Evolutionary conservation across 2,797 vertebrate genomes (phyloP).

Genomic region (Anomalospiza imberbis): DNA sequence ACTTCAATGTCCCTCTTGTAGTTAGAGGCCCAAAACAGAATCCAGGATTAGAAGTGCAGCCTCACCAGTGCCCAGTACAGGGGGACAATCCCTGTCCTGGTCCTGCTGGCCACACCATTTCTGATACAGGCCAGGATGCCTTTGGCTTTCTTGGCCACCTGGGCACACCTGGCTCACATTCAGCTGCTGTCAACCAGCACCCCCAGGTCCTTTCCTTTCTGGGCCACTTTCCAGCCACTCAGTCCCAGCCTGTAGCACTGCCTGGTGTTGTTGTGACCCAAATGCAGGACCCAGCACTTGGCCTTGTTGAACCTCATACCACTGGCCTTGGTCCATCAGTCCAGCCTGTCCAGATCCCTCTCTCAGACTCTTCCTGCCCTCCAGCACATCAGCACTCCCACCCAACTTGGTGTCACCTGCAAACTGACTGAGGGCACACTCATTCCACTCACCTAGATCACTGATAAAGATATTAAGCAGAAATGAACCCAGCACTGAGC

Average conservation of each 20-base stretch:
- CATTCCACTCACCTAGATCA: background rate
- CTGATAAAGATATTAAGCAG: background rate
- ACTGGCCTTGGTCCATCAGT: background rate
- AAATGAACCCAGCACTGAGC: background rate
- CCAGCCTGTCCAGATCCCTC: background rate
- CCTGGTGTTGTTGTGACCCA: background rate
- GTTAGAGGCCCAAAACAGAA: background rate
- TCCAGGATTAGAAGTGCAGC: background rate
- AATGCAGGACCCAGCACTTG: background rate
- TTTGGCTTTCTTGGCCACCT: background rate
- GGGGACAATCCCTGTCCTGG: background rate
- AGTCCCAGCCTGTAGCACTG: background rate
- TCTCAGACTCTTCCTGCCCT: background rate
- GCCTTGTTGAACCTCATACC: background rate
- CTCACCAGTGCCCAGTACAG: background rate
- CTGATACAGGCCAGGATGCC: background rate
- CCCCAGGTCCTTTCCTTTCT: background rate
- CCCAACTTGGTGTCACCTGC: background rate
- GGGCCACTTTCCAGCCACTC: background rate
- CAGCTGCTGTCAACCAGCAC: background rate
- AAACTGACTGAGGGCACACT: background rate
- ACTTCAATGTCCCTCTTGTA: background rate
- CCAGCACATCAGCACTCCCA: background rate
- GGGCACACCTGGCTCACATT: background rate
- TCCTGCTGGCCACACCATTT: background rate